Evolutionary conservation across 2,113 vertebrate species (phyloP).

Genomic region (Phalacrocorax aristotelis): DNA sequence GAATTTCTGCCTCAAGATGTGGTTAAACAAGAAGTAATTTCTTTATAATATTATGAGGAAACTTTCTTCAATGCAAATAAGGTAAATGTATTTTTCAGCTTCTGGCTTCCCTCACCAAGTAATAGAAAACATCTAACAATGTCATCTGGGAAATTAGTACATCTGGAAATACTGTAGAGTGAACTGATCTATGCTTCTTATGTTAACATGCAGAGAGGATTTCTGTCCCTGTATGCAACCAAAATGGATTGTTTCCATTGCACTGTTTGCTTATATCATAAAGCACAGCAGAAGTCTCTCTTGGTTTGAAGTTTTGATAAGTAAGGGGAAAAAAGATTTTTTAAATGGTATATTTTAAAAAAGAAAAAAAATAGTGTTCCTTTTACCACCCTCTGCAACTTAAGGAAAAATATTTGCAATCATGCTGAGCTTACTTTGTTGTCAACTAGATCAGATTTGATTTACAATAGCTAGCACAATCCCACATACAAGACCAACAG

Average conservation of each 20-base stretch:
- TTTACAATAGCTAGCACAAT: background rate
- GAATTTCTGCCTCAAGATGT: background rate
- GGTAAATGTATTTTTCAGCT: slow-evolving; percentile 10
- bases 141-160: slow-evolving; percentile 16
- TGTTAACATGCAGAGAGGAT: background rate
- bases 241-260: background rate
- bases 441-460: background rate
- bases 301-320: background rate
- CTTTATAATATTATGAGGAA: background rate
- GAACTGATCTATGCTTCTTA: background rate
- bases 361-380: background rate
- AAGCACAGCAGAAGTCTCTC: background rate
- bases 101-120: background rate
- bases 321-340: fast-evolving
- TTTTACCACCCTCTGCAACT: background rate
- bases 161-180: background rate
- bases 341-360: background rate
- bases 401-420: background rate
- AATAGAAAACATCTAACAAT: slow-evolving; percentile 12
- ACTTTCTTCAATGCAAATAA: background rate
- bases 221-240: background rate
- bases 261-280: background rate
- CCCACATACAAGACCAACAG: background rate
- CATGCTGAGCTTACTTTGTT: background rate
- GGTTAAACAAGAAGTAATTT: background rate